These are phyloP conservation scores for Ophion slaviceki DNA, from an alignment of 2,888 invertebrate genomes.

Conservation along the genomic window DNA sequence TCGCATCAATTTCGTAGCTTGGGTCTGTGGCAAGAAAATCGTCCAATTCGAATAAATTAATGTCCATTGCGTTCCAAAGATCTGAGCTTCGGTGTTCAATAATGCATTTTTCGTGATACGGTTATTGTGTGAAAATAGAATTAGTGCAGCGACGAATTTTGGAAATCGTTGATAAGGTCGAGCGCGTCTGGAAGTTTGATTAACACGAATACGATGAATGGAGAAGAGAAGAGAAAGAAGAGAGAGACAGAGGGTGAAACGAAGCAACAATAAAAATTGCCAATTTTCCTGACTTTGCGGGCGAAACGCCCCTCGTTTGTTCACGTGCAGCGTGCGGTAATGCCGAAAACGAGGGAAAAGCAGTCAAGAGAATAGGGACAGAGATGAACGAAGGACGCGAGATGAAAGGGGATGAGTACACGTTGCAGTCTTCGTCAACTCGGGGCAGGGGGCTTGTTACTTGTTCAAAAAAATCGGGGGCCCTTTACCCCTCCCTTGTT, in stretches of 20 bases:
- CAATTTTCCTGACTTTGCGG: slow-evolving; percentile 69
- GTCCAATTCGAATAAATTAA: no score
- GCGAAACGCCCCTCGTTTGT: slow-evolving; percentile 45
- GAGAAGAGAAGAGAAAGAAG: slow-evolving; percentile 20
- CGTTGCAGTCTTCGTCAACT: no score
- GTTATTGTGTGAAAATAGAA: no score
- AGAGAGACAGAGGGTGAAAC: slow-evolving; percentile 73
- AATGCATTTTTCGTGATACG: no score
- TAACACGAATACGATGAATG: slow-evolving; percentile 67
- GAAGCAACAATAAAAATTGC: slow-evolving; percentile 74
- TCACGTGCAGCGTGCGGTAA: slow-evolving; percentile 4
- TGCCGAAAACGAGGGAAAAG: slow-evolving; percentile 19
- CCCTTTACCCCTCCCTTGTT: slow-evolving; percentile 30
- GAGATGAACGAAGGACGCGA: slow-evolving; percentile 44
- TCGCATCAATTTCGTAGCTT: no score
- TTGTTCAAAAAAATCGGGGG: slow-evolving; percentile 48
- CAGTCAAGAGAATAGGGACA: background rate
- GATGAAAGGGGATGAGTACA: slow-evolving; percentile 4
- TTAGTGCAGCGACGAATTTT: no score
- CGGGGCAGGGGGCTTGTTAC: slow-evolving; percentile 39
- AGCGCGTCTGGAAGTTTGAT: slow-evolving; percentile 63
- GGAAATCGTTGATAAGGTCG: background rate
- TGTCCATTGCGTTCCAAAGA: no score
- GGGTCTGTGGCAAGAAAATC: no score
- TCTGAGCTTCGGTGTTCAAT: no score